Conservation (phyloP, 2,797 vertebrate species). For the Diceros bicornis region DNA sequence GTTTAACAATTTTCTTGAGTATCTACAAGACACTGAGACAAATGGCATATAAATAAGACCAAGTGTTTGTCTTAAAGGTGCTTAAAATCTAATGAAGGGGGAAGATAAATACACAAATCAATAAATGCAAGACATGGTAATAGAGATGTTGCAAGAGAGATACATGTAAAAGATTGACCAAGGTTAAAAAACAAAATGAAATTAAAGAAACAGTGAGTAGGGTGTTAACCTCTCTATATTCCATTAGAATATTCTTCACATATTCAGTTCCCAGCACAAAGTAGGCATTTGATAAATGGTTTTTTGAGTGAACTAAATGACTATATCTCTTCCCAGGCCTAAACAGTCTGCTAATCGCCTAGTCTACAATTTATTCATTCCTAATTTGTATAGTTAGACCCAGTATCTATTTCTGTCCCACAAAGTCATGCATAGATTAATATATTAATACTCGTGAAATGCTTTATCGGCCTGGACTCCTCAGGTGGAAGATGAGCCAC, state of each 20-base stretch:
- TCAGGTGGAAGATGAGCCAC: background rate
- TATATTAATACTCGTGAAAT: background rate
- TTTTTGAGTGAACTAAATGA: constrained; percentile 18
- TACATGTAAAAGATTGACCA: background rate
- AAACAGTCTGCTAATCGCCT: background rate
- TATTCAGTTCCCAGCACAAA: background rate
- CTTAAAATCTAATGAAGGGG: background rate
- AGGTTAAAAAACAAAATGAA: background rate
- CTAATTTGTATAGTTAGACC: constrained; percentile 23
- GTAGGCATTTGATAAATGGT: background rate
- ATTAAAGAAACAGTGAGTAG: background rate
- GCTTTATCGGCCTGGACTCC: background rate
- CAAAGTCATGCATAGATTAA: background rate
- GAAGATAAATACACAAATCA: constrained; percentile 17
- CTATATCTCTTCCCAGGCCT: background rate
- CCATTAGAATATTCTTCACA: background rate
- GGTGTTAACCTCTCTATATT: background rate
- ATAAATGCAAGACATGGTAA: background rate
- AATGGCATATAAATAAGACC: background rate
- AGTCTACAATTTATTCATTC: background rate
- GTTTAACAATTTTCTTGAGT: background rate
- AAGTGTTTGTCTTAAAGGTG: background rate
- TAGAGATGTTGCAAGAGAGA: background rate
- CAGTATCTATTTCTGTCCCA: background rate
- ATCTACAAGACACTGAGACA: background rate